Conservation (phyloP, 2,888 invertebrate species). For the Notodonta ziczac region DNA sequence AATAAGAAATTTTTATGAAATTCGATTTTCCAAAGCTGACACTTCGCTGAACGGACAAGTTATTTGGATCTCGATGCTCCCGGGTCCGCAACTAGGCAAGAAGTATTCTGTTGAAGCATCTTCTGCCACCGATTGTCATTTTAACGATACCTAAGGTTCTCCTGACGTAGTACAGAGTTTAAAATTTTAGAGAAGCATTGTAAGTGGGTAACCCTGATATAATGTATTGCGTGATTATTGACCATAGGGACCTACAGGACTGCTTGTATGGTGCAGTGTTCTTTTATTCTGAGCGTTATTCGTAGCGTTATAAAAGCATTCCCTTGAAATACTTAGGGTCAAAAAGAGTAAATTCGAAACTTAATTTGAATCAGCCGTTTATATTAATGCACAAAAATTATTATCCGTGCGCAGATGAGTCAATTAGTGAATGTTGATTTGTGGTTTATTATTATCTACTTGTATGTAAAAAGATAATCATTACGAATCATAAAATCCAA, state of each 20-base stretch:
- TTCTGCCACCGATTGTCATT: no score
- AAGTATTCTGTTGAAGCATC: slow-evolving; percentile 22
- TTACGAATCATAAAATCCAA: neutral
- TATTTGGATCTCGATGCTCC: slow-evolving; percentile 31
- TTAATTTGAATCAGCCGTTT: neutral
- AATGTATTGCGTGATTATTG: no score
- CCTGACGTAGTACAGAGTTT: no score
- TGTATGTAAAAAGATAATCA: neutral
- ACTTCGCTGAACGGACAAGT: slow-evolving; percentile 29
- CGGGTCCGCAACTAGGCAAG: slow-evolving; percentile 24
- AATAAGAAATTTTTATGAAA: slow-evolving; percentile 44
- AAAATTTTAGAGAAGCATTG: no score
- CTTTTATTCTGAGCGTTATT: neutral
- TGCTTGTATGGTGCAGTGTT: no score
- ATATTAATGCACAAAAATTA: neutral
- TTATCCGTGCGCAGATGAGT: neutral
- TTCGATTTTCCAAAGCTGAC: slow-evolving; percentile 34
- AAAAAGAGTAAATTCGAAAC: neutral
- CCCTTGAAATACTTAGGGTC: neutral
- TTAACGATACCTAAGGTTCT: no score
- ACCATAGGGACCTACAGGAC: no score
- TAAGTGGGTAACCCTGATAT: no score
- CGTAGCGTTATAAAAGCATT: neutral
- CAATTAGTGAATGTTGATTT: neutral
- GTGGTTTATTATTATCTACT: neutral